These are phyloP conservation scores for Hesperia comma DNA, from an alignment of 2,888 invertebrate species.

Conservation along the genomic window DNA sequence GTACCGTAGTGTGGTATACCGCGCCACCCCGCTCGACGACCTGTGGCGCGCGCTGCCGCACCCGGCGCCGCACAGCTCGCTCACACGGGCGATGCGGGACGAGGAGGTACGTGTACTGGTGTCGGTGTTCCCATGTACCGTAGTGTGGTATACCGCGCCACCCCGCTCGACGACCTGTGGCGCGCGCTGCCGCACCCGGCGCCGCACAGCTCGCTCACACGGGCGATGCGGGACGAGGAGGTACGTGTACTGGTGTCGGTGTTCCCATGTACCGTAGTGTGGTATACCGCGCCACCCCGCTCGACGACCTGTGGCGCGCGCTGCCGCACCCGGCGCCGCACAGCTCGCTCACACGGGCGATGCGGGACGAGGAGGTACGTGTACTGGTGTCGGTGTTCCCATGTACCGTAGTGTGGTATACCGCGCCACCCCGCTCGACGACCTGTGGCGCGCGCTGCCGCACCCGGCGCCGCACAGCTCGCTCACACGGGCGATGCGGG, in stretches of 20 bases:
- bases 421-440: no score
- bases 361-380: conserved; percentile 55
- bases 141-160: no score
- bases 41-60: conserved; percentile 87
- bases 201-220: conserved; percentile 36
- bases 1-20: no score
- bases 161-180: no score
- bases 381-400: no score
- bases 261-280: no score
- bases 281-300: no score
- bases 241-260: no score
- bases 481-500: conserved; percentile 40
- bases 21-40: conserved; percentile 88
- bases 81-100: conserved; percentile 41
- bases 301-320: no score
- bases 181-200: conserved; percentile 74
- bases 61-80: conserved; percentile 38
- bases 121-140: no score
- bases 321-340: conserved; percentile 58
- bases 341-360: conserved; percentile 37
- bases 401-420: no score
- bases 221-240: conserved; percentile 50
- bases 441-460: conserved; percentile 86
- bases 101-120: no score
- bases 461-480: conserved; percentile 40